These are phyloP conservation scores for Drosophila obscura DNA, from an alignment of 1,140 invertebrate species.

Conservation along the genomic window DNA sequence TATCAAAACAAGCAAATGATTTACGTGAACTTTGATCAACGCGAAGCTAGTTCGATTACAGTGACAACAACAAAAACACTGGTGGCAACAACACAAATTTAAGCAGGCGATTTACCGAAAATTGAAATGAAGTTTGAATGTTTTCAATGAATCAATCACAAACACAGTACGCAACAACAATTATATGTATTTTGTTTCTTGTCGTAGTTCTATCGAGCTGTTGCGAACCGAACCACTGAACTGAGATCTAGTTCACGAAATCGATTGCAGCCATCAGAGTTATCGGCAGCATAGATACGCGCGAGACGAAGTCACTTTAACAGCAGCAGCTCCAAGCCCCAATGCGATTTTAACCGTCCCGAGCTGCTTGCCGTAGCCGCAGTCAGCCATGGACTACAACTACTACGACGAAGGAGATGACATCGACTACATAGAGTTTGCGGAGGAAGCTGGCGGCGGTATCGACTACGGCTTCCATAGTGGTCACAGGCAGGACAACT, in stretches of 20 bases:
- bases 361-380: constrained; percentile 1
- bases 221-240: no score
- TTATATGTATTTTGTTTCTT: no score
- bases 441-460: constrained; percentile 20
- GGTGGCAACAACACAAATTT: no score
- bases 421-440: constrained; percentile 58
- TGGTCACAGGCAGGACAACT: constrained; percentile 14
- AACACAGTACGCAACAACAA: no score
- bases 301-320: no score
- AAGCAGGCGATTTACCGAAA: no score
- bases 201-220: no score
- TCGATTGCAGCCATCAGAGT: no score
- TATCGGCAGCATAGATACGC: no score
- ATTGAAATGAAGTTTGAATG: not conserved
- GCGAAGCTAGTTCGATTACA: not conserved
- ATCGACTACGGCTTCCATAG: not conserved
- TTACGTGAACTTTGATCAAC: not conserved
- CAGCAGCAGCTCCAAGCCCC: no score
- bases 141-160: not conserved
- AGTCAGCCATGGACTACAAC: constrained; percentile 62
- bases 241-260: no score
- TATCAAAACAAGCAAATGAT: not conserved
- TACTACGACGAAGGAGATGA: constrained; percentile 60
- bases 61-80: no score
- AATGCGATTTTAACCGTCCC: constrained; percentile 6